A percentile compares a stretch with the other conserved stretches of the same genome.
Conservation (phyloP, 2,797 vertebrate species). For the Epinephelus malabaricus region DNA sequence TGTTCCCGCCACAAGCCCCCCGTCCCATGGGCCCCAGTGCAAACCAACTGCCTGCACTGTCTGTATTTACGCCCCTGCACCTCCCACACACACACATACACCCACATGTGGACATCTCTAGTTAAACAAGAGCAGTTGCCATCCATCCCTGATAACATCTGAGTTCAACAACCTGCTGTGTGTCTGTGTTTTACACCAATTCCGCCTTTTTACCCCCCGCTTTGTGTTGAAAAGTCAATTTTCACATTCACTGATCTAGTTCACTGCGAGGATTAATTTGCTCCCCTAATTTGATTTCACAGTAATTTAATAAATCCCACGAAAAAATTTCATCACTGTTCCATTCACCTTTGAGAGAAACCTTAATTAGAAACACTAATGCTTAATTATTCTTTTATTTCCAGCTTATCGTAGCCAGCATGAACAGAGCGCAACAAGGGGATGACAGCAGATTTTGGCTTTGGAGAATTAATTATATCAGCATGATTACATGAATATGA, state of each 20-base stretch:
- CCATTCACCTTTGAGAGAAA: conserved; percentile 68
- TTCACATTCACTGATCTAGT: conserved; percentile 67
- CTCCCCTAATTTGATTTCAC: conserved; percentile 69
- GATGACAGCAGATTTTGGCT: conserved; percentile 52
- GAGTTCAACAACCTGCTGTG: conserved; percentile 19
- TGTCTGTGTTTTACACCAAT: conserved; percentile 10
- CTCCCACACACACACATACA: neutral
- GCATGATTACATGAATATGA: conserved; percentile 53
- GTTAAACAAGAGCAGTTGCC: conserved; percentile 16
- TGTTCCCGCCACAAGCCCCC: too few species aligned
- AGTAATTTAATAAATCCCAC: conserved; percentile 70
- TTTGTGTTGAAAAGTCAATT: conserved; percentile 62
- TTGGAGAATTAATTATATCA: conserved; percentile 52
- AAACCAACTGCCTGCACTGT: too few species aligned
- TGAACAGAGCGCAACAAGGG: conserved; percentile 45
- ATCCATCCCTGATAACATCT: conserved; percentile 37
- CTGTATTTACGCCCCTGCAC: too few species aligned
- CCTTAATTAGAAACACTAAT: conserved; percentile 69
- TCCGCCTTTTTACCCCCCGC: conserved; percentile 13
- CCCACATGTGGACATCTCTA: conserved; percentile 10
- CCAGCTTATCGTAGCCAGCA: conserved; percentile 31
- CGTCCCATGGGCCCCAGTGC: too few species aligned
- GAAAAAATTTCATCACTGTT: conserved; percentile 53
- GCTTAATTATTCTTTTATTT: conserved; percentile 71
- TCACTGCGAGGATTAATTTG: conserved; percentile 67